Percentiles rank a stretch among this genome's conserved stretches.
Evolutionary conservation across 2,797 vertebrate species (phyloP).

Genomic region (Cyclopterus lumpus): DNA sequence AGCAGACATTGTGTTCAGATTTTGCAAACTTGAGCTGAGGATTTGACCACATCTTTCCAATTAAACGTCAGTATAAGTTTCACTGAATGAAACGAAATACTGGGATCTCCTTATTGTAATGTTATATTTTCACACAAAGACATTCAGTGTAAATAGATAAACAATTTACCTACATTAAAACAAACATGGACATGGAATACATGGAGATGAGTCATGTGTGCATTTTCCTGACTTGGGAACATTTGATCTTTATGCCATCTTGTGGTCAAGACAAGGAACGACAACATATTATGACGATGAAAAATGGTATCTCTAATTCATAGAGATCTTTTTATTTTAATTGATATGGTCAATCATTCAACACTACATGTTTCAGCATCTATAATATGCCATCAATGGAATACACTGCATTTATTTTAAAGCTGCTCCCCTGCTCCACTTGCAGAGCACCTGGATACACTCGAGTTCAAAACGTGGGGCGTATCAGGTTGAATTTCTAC

Average conservation of each 20-base stretch:
- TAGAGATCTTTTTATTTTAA: neutral
- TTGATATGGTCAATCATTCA: neutral
- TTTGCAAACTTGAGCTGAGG: neutral
- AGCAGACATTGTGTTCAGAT: neutral
- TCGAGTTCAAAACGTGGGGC: neutral
- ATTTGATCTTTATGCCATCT: conserved; percentile 55
- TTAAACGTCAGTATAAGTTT: neutral
- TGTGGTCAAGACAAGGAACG: conserved; percentile 55
- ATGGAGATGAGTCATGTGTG: neutral
- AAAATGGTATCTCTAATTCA: neutral
- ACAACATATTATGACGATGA: neutral
- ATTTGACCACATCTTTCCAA: neutral
- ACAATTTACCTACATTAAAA: neutral
- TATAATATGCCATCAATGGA: neutral
- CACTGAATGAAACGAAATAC: neutral
- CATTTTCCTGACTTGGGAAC: conserved; percentile 1
- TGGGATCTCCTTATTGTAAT: too few species aligned
- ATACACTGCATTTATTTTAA: neutral
- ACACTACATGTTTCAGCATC: neutral
- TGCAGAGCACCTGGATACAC: neutral
- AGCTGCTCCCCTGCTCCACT: neutral
- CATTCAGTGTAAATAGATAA: neutral
- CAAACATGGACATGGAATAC: neutral
- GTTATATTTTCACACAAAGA: neutral
- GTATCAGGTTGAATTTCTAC: neutral